A percentile compares a stretch with the other conserved stretches of the same genome.
phyloP scores from a whole-genome alignment of 1,140 invertebrate genomes.

The Ridgeia piscesae region DNA sequence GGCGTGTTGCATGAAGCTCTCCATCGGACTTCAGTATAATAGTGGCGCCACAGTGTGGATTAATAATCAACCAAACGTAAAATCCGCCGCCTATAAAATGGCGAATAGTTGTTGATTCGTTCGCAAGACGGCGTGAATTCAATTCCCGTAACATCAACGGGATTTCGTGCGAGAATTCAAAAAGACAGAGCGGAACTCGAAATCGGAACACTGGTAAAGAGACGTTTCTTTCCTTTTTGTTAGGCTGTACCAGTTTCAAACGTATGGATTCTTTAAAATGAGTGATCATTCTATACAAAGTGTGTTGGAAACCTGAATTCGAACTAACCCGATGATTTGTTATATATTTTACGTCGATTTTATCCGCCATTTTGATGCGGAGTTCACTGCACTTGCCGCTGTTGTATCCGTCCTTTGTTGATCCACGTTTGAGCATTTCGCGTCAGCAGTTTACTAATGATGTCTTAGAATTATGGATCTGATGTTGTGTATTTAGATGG shows the following conservation, averaged over 20 bases:
- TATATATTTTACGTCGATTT: neutral
- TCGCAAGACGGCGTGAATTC: neutral
- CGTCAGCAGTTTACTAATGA: neutral
- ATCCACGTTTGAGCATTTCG: neutral
- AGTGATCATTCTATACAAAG: neutral
- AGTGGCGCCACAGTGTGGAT: neutral
- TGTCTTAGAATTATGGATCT: neutral
- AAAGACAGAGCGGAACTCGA: neutral
- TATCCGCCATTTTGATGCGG: neutral
- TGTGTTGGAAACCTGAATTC: neutral
- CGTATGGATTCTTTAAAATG: neutral
- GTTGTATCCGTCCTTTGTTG: neutral
- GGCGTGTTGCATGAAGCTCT: no score
- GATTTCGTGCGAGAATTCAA: slow-evolving; percentile 5
- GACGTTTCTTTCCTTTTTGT: neutral
- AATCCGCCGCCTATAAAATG: no score
- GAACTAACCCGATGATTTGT: neutral
- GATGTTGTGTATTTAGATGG: neutral
- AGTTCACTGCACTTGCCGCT: neutral
- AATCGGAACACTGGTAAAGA: neutral
- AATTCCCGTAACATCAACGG: neutral
- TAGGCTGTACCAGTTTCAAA: neutral
- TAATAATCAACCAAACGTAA: neutral
- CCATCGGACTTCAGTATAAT: neutral
- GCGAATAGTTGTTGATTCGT: neutral